Evolutionary conservation across 2,113 vertebrate genomes (phyloP).

Genomic region (Lipophrys pholis): DNA sequence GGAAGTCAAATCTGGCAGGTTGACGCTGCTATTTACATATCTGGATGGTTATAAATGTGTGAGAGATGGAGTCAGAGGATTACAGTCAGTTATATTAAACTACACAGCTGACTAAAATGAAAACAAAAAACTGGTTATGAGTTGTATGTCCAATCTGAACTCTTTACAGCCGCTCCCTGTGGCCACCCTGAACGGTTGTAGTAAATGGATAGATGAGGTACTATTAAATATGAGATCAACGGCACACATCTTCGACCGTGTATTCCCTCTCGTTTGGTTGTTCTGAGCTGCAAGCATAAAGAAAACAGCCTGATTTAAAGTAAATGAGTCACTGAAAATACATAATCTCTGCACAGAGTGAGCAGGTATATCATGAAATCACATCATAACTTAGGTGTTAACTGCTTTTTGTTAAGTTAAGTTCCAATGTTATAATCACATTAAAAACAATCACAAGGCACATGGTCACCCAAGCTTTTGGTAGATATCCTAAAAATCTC

Average conservation of each 20-base stretch:
- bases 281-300: not conserved
- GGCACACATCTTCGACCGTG: not conserved
- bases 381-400: too few relatives aligned
- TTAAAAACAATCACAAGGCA: too few relatives aligned
- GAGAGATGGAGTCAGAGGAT: conserved; percentile 24
- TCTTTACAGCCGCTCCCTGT: not conserved
- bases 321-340: too few relatives aligned
- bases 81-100: conserved; percentile 5
- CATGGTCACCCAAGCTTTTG: too few relatives aligned
- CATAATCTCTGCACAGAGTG: too few relatives aligned
- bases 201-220: not conserved
- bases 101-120: conserved; percentile 10
- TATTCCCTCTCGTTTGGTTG: not conserved
- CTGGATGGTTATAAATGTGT: conserved; percentile 39
- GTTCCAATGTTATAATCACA: too few relatives aligned
- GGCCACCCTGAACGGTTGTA: not conserved
- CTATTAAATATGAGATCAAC: not conserved
- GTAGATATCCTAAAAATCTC: too few relatives aligned
- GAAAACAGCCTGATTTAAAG: too few relatives aligned
- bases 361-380: too few relatives aligned
- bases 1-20: conserved; percentile 37
- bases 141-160: not conserved
- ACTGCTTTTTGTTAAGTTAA: too few relatives aligned
- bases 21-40: conserved; percentile 52
- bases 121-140: not conserved